These are phyloP conservation scores for Eledona agricola DNA, from an alignment of 2,888 invertebrate species.

Conservation along the genomic window DNA sequence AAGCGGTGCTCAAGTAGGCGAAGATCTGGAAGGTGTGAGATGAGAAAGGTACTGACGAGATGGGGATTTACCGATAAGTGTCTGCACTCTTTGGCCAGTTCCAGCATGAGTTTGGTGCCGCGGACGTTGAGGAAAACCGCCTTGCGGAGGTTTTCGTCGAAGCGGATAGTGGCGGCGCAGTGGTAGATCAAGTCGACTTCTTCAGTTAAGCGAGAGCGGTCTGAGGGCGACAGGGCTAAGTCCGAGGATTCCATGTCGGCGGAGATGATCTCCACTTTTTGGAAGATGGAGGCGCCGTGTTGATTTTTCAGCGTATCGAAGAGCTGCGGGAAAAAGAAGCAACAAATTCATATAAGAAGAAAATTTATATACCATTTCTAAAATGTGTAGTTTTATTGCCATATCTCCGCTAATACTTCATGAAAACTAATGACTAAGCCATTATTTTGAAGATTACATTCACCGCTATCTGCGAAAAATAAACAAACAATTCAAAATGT, in stretches of 20 bases:
- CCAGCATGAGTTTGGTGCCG: slow-evolving; percentile 88
- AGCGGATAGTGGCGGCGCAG: slow-evolving; percentile 76
- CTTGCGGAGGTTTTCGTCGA: slow-evolving; percentile 89
- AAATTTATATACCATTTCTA: no score
- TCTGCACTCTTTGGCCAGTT: slow-evolving; percentile 80
- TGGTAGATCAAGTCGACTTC: slow-evolving; percentile 89
- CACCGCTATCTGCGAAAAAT: no score
- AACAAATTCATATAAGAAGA: no score
- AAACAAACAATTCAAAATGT: no score
- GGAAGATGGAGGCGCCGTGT: slow-evolving; percentile 69
- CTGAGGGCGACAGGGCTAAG: slow-evolving; percentile 73
- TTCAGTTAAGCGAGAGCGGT: slow-evolving; percentile 71
- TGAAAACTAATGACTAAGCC: no score
- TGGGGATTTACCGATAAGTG: slow-evolving; percentile 71
- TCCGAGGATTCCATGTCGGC: slow-evolving; percentile 77
- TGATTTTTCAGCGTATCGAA: slow-evolving; percentile 14
- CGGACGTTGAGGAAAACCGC: slow-evolving; percentile 92
- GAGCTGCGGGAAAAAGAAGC: slow-evolving; percentile 8
- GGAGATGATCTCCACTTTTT: slow-evolving; percentile 75
- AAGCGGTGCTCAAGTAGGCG: slow-evolving; percentile 87
- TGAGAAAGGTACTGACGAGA: neutral
- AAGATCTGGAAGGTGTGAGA: slow-evolving; percentile 65
- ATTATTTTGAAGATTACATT: no score
- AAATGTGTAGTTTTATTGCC: neutral
- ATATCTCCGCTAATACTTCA: no score